Conservation (phyloP, 2,888 invertebrate genomes). For the Rhabditoides inermis region DNA sequence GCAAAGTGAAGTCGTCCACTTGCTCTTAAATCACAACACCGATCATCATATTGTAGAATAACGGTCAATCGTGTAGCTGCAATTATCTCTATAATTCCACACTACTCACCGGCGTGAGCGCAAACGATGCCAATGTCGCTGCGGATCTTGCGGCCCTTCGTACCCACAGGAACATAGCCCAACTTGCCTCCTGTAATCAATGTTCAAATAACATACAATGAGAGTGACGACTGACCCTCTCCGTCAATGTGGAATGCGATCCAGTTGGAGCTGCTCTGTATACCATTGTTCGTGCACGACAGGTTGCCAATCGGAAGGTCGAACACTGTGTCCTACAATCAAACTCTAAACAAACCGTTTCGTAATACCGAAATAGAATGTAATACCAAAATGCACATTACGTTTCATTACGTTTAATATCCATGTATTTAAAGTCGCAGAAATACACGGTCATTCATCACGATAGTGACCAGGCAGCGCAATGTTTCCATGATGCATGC, state of each 20-base stretch:
- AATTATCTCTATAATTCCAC: too few relatives aligned
- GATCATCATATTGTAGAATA: neutral
- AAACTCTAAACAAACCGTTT: too few relatives aligned
- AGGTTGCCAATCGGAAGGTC: slow-evolving; percentile 85
- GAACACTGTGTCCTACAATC: slow-evolving; percentile 64
- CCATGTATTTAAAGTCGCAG: too few relatives aligned
- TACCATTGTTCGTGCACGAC: slow-evolving; percentile 88
- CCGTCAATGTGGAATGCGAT: slow-evolving; percentile 93
- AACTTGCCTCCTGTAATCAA: slow-evolving; percentile 68
- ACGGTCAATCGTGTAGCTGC: too few relatives aligned
- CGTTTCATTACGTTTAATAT: too few relatives aligned
- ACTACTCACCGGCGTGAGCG: slow-evolving; percentile 53
- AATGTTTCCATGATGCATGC: too few relatives aligned
- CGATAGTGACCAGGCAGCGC: too few relatives aligned
- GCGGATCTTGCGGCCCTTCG: slow-evolving; percentile 73
- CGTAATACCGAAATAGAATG: neutral
- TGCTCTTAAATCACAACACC: slow-evolving; percentile 76
- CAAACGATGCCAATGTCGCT: slow-evolving; percentile 59
- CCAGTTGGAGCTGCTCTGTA: slow-evolving; percentile 80
- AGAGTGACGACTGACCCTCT: slow-evolving; percentile 62
- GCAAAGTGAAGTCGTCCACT: slow-evolving; percentile 87
- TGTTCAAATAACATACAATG: neutral
- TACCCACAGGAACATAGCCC: slow-evolving; percentile 77
- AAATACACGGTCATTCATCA: too few relatives aligned
- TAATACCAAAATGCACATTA: too few relatives aligned